phyloP scores from a whole-genome alignment of 2,113 vertebrate genomes.

The Crotalus helleri region DNA sequence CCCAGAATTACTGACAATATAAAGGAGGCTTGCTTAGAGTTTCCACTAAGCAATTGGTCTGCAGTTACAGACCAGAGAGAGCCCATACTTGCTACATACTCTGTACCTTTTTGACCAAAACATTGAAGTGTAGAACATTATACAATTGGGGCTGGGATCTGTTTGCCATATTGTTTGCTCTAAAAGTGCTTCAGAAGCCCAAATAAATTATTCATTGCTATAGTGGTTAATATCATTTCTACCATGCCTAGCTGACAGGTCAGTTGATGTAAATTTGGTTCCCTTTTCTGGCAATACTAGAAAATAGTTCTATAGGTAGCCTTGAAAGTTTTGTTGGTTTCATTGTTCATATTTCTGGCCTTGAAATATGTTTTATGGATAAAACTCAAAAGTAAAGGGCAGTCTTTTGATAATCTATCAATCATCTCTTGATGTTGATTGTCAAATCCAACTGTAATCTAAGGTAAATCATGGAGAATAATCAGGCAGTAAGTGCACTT shows the following conservation, averaged over 20 bases:
- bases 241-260: not conserved
- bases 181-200: not conserved
- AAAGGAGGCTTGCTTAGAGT: not conserved
- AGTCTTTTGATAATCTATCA: conserved; percentile 7
- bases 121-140: not conserved
- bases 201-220: not conserved
- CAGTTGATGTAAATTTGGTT: not conserved
- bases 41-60: not conserved
- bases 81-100: not conserved
- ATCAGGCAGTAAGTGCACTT: not conserved
- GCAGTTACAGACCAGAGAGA: not conserved
- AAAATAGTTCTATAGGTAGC: not conserved
- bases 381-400: not conserved
- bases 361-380: fast-evolving
- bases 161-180: not conserved
- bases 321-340: not conserved
- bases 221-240: too few species aligned
- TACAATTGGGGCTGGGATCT: not conserved
- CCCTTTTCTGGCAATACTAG: not conserved
- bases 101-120: not conserved
- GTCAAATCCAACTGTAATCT: not conserved
- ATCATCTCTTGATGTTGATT: not conserved
- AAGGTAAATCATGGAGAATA: not conserved
- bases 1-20: not conserved
- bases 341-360: not conserved